These are phyloP conservation scores for Conus canariensis DNA, from an alignment of 2,888 invertebrate species.

Conservation along the genomic window DNA sequence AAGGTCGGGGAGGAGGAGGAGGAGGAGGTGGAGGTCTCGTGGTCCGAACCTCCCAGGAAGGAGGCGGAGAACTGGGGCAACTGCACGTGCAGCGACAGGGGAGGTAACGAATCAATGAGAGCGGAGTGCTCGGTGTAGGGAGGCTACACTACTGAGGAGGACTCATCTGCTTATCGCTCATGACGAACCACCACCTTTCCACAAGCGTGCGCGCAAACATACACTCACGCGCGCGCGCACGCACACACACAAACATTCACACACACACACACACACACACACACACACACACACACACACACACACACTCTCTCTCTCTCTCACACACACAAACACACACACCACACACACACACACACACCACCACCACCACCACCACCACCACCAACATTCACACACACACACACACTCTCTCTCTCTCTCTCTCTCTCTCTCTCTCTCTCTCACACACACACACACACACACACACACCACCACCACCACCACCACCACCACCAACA, in stretches of 20 bases:
- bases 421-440: too few species aligned
- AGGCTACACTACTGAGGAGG: too few species aligned
- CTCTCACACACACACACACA: too few species aligned
- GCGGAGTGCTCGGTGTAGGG: not conserved
- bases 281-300: slow-evolving; percentile 2
- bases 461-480: too few species aligned
- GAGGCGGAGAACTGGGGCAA: slow-evolving; percentile 7
- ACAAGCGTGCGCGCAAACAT: not conserved
- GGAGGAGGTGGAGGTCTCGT: not conserved
- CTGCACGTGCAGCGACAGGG: not conserved
- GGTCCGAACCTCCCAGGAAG: not conserved
- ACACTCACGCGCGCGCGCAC: not conserved
- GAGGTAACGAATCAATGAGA: not conserved
- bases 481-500: too few species aligned
- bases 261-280: not conserved
- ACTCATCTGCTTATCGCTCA: too few species aligned
- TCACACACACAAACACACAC: not conserved
- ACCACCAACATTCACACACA: not conserved
- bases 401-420: too few species aligned
- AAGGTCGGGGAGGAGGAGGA: not conserved
- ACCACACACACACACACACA: slow-evolving; percentile 25
- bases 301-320: not conserved
- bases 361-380: too few species aligned
- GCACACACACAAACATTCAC: not conserved
- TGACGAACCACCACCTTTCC: too few species aligned